Evolutionary conservation across 2,888 invertebrate genomes (phyloP), one percentile per base, ranked within the genome.

Genomic region (Drosophila paramelanica): DNA sequence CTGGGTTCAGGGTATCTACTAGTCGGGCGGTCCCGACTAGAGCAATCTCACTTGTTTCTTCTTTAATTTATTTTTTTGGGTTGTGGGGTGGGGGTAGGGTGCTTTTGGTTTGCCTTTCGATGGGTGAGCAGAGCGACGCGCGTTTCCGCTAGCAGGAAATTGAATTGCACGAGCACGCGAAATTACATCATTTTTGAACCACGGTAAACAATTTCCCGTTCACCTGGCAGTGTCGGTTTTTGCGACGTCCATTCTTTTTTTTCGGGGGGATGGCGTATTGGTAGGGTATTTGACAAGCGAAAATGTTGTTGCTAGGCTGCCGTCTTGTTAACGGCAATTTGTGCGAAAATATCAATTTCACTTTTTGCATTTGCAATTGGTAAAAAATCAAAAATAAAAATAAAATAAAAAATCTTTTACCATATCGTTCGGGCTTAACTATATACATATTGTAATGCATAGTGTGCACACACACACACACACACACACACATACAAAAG

Each of bases 161-260:
- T 90, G 90, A 90, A 90, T 90, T 90, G 90, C 90, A 88, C 84
- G 88, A 89, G 79, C 90, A 90, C 90, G 90, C 90, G 90, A 90
- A 90, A 90, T 90, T 90, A 89, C 89, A 89, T 88, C 90, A 90
- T 90, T 89, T 85, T 80, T 81, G 84, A 86, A 86, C 85, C 85
- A 88, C 80, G 76, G 88, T 83, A 86, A 88, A 84, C 86, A 86
- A 86, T 88, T 88, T 87, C 88, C 80, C 88, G 82, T 85, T 80
- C 72, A 86, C 87, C 87, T 83, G 73, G 49, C 64, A 52, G 25
- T 72, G 81, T 65, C 76, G 68, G 56, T 73, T 52, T 58, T 67
- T 64, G 39, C 45, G 31, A 57, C 52, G 52, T 58, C 52, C 25
- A 36, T 36, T 13, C 13, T 36, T 36, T 13, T 36, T 36, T 33